Percentiles rank a stretch among this genome's conserved stretches.
Evolutionary conservation across 2,113 vertebrate genomes (phyloP).

Genomic region (Psephotus haematonotus): DNA sequence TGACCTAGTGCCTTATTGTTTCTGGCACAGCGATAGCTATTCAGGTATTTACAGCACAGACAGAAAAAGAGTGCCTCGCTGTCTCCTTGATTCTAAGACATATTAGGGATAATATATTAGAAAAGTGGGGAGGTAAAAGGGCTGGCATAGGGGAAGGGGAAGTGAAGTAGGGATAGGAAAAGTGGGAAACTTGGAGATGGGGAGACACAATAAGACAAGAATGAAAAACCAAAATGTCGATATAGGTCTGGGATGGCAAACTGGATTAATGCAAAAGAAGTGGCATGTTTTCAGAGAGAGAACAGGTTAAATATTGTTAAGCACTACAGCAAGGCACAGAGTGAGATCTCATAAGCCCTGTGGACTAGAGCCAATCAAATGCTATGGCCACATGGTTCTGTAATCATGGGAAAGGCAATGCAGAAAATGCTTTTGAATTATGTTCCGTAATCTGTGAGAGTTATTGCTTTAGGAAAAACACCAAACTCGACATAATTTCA

Average conservation of each 20-base stretch:
- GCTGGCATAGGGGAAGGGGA: rapidly evolving
- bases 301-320: conserved; percentile 1
- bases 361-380: background rate
- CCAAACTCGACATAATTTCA: background rate
- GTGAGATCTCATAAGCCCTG: background rate
- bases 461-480: background rate
- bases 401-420: background rate
- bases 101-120: background rate
- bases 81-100: background rate
- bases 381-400: background rate
- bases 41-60: background rate
- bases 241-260: background rate
- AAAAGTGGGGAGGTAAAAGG: background rate
- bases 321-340: background rate
- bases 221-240: background rate
- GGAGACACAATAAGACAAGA: background rate
- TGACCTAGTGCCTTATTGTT: background rate
- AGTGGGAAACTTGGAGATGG: background rate
- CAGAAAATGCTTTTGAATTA: background rate
- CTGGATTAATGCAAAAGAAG: background rate
- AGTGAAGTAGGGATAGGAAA: background rate
- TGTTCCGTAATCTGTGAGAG: rapidly evolving
- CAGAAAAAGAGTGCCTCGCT: background rate
- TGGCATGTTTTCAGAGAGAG: background rate
- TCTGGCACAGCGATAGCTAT: background rate